Evolutionary conservation across 2,888 invertebrate genomes (phyloP), one percentile per base, ranked within the genome.

Genomic region (Gastrophysa polygoni): DNA sequence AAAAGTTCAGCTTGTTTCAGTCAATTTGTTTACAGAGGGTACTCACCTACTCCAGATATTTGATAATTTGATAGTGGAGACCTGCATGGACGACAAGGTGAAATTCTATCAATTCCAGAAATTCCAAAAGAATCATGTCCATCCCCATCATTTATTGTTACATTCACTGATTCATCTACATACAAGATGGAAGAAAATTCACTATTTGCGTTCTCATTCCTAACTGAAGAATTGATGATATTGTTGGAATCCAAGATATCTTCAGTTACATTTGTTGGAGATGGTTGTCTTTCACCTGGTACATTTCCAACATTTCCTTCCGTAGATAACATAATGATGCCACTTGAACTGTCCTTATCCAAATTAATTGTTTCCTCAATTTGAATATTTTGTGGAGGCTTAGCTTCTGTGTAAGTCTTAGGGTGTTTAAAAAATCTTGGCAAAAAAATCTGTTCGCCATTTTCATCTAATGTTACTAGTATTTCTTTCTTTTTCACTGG

Each of bases 31-130:
- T n/a, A n/a, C n/a, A n/a, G n/a, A n/a, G n/a, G n/a, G 24, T 17
- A 57, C 63, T 58, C 49, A 66, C 63, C 66, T 1, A 66, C 44
- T 29, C 66, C 63, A 24, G 59, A 59, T 20, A 56, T n/a, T 8
- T 59, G 51, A 24, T 54, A 29, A 1, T 6, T 57, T 2, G 50
- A 29, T n/a, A n/a, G n/a, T n/a, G n/a, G n/a, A n/a, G n/a, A n/a
- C n/a, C n/a, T n/a, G n/a, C n/a, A n/a, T 3, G n/a, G 24, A 2
- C 24, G 16, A 1, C 6, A 11, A 28, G 17, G 17, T 21, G 32
- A 21, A 10, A 59, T 50, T 44, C 34, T 46, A 8, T 28, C 29
- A 6, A 59, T 14, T 3, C 59, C 63, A 14, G 63, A 63, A 3
- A 59, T 38, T 2, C 20, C 56, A 1, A 34, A 14, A 10, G 49